Evolutionary conservation across 2,113 vertebrate genomes (phyloP).

Genomic region (Xiphophorus hellerii): DNA sequence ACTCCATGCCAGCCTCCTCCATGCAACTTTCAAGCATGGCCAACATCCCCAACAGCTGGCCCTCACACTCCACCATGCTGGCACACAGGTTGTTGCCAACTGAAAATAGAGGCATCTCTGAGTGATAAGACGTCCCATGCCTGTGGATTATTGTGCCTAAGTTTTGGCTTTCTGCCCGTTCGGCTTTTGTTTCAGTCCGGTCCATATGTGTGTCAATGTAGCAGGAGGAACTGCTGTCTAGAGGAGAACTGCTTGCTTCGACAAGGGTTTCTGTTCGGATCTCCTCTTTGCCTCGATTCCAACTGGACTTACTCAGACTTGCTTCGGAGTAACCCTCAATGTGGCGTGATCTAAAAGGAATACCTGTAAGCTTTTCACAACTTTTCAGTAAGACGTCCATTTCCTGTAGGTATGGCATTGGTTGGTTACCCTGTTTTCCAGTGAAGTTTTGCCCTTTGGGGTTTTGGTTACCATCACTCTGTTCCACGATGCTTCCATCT

Average conservation of each 20-base stretch:
- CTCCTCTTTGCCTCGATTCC: slow-evolving; percentile 4
- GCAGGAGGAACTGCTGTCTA: slow-evolving; percentile 47
- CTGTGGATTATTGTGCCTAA: background rate
- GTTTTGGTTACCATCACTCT: slow-evolving; percentile 13
- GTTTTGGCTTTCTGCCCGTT: background rate
- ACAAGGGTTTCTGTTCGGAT: slow-evolving; percentile 4
- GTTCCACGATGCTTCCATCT: slow-evolving; percentile 20
- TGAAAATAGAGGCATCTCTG: slow-evolving; percentile 61
- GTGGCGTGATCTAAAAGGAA: slow-evolving; percentile 37
- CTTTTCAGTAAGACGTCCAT: slow-evolving; percentile 72
- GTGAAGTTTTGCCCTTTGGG: slow-evolving; percentile 20
- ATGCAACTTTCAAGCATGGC: slow-evolving; percentile 68
- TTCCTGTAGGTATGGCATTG: slow-evolving; percentile 63
- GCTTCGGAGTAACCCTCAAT: slow-evolving; percentile 31
- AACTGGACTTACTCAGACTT: slow-evolving; percentile 5
- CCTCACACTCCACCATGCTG: slow-evolving; percentile 69
- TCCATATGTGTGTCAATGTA: slow-evolving; percentile 60
- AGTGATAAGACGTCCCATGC: background rate
- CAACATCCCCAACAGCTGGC: slow-evolving; percentile 66
- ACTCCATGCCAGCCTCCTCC: slow-evolving; percentile 68
- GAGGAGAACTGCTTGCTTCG: slow-evolving; percentile 23
- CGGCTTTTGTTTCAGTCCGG: slow-evolving; percentile 5
- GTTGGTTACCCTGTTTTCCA: slow-evolving; percentile 19
- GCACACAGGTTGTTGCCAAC: slow-evolving; percentile 63
- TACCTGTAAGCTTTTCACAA: slow-evolving; percentile 55